Base-by-base conservation (phyloP, 2,797 vertebrate species). In the Rhabdophis nuchalis region DNA sequence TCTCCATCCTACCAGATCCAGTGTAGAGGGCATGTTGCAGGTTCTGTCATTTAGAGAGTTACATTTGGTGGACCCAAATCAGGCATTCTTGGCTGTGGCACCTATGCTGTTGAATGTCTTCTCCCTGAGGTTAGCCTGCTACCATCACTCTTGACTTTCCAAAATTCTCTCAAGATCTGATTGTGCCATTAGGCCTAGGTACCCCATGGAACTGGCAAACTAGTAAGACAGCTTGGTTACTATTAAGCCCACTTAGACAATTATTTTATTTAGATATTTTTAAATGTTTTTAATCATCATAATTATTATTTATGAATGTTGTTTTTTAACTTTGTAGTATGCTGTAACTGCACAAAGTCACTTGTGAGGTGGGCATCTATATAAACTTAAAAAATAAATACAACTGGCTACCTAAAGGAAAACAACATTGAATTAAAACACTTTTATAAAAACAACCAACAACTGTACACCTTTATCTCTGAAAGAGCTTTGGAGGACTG, bases 331-430 rank as follows among this genome's bases (percentile, higher is more conserved):
- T 72, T 32, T 72, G n/a, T 36, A 36, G 6, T 32, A 72, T 14
- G 18, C 0, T 68, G 5, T 36, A 36, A 8, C 12, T 64, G 29
- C 29, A 12, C 61, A 64, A 64, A 64, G 29, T 64, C 29, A 64
- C 64, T 18, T 72, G 64, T 72, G 32, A 72, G n/a, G 32, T 72
- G 64, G 64, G n/a, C 64, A 36, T 6, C 64, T 72, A 36, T 72
- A 72, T 72, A 72, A 72, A 36, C 16, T 72, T 72, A 6, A 72
- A 72, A 72, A 72, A 72, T 72, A 72, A 36, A 32, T 72, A 36
- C n/a, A 32, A 32, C 18, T 72, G 64, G 20, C 72, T 96, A 95
- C 86, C 93, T 94, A 94, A 97, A 96, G 95, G 93, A 93, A 93
- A 96, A 64, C 94, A 95, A 85, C 94, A 68, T 96, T 96, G 93